A percentile compares a stretch with the other conserved stretches of the same genome.
Conservation (phyloP, 1,140 invertebrate species). For the Gryllus bimaculatus region DNA sequence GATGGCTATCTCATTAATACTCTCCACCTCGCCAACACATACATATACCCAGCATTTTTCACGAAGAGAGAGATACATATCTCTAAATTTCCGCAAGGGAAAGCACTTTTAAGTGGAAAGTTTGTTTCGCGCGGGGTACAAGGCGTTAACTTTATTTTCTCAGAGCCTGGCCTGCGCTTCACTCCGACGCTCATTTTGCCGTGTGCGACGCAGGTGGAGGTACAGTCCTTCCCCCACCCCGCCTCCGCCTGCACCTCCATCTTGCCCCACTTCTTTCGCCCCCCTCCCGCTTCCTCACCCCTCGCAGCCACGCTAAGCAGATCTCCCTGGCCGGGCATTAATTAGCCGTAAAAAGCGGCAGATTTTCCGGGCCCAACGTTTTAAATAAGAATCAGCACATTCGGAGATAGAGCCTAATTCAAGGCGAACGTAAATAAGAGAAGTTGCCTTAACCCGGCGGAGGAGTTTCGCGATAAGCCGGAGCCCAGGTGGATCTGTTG, state of each 20-base stretch:
- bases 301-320: not conserved
- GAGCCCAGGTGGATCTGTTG: not conserved
- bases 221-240: not conserved
- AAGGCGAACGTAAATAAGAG: not conserved
- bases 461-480: not conserved
- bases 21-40: not conserved
- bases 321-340: not conserved
- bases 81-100: not conserved
- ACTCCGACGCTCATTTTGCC: too few relatives aligned
- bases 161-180: not conserved
- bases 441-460: not conserved
- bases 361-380: not conserved
- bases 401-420: not conserved
- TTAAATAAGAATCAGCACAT: conserved; percentile 1
- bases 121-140: too few relatives aligned
- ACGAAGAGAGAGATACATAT: not conserved
- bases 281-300: too few relatives aligned
- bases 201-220: not conserved
- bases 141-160: conserved; percentile 5
- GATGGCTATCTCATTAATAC: not conserved
- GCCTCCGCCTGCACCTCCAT: too few relatives aligned
- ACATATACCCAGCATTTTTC: not conserved
- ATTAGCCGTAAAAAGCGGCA: not conserved
- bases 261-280: too few relatives aligned
- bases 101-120: not conserved